Evolutionary conservation across 1,140 invertebrate species (phyloP), one percentile per base, ranked within the genome.

Genomic region (Drosophila lacteicornis): DNA sequence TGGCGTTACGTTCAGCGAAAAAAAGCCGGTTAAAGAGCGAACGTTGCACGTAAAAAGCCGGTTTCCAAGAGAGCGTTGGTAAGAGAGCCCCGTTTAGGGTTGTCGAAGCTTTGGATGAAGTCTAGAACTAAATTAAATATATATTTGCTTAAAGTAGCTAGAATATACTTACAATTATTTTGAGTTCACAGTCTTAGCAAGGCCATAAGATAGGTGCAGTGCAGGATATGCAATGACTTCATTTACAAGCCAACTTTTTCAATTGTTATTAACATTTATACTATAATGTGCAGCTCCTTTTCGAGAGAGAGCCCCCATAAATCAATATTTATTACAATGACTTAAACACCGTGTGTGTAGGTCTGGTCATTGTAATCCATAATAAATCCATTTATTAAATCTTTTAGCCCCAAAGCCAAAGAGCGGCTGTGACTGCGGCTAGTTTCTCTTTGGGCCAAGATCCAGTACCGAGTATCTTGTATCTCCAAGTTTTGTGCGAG

Each of bases 241-340:
- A 78, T 78, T 57, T 46, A 40, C 40, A 11, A 30, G 5, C 53
- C 7, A 22, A 25, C 59, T 27, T 33, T 47, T 45, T 51, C 57
- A 70, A 36, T 78, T 62, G 49, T 70, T 50, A 45, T 68, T 59
- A 40, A 66, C 27, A 27, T 49, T 63, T 45, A 70, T 63, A 56
- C 60, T 45, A 70, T 63, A 56, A 40, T 73, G 68, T 46, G 53
- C 63, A 82, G 65, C 63, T 83, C 84, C 82, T 87, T 86, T 83
- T 87, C 38, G 51, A 75, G 82, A 62, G 51, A 45, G 53, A 60
- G 8, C 19, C 40, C 53, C 80, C 55, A 87, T 86, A 86, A 87
- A 86, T 86, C 82, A 86, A 80, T 56, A 50, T 76, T 73, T 76
- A 80, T 79, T 73, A 87, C 70, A 83, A 86, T 58, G 47, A 61